Percentiles rank a stretch among this genome's conserved stretches.
These are phyloP conservation scores for Rhea pennata DNA, from an alignment of 2,113 vertebrate species.

Conservation along the genomic window DNA sequence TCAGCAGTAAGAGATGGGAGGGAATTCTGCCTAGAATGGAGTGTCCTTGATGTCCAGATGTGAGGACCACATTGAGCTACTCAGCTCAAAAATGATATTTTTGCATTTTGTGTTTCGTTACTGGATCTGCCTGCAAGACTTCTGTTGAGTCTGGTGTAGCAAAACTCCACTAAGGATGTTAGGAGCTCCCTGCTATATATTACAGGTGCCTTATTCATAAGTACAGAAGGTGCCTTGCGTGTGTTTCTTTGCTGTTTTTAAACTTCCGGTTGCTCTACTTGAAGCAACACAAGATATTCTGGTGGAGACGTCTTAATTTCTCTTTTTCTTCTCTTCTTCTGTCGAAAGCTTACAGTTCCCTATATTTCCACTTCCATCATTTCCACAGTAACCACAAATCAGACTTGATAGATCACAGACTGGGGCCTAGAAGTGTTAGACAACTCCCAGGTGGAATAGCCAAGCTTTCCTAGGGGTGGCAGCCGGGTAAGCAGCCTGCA, in stretches of 20 bases:
- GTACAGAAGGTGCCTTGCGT: neutral
- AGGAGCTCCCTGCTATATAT: neutral
- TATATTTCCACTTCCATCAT: neutral
- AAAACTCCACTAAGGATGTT: neutral
- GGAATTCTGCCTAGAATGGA: neutral
- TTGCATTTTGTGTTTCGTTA: neutral
- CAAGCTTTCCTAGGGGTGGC: neutral
- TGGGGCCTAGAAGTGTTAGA: neutral
- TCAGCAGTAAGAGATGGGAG: no score
- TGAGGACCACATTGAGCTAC: neutral
- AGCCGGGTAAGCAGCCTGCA: no score
- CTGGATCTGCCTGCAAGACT: neutral
- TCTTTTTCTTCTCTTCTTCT: neutral
- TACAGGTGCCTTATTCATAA: neutral
- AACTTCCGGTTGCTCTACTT: neutral
- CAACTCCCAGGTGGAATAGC: rapidly evolving
- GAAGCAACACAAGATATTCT: neutral
- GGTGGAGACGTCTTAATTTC: rapidly evolving
- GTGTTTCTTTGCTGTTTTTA: neutral
- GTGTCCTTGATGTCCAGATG: neutral
- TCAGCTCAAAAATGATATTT: neutral
- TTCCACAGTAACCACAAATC: neutral
- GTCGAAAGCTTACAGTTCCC: neutral
- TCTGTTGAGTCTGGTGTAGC: neutral
- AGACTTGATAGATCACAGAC: neutral